Percentiles rank a stretch among this genome's conserved stretches.
These are phyloP conservation scores for Malaclemys terrapin DNA, from an alignment of 2,113 vertebrate genomes.

Conservation along the genomic window DNA sequence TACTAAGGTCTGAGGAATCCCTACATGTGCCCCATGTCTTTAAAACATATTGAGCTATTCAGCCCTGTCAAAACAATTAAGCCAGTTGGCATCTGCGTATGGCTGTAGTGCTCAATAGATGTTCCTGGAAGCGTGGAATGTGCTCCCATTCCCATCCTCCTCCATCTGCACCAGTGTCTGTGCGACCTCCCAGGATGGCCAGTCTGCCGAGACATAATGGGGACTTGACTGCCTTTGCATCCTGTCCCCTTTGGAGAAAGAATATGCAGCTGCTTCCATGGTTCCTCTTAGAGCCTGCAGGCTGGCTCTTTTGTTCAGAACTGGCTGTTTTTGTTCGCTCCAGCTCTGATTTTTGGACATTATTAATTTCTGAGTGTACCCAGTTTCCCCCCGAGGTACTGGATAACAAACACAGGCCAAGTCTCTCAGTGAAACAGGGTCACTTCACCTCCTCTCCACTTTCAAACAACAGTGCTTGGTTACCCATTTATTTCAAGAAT, in stretches of 20 bases:
- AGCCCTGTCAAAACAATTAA: neutral
- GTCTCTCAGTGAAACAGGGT: neutral
- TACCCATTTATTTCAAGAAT: neutral
- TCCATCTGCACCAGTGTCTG: neutral
- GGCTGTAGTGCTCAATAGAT: neutral
- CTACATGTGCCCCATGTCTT: slow-evolving; percentile 9
- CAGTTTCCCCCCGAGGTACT: neutral
- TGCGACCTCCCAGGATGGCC: neutral
- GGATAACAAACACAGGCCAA: neutral
- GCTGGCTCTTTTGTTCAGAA: neutral
- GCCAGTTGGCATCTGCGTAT: neutral
- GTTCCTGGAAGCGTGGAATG: fast-evolving
- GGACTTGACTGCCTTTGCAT: fast-evolving
- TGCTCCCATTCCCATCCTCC: neutral
- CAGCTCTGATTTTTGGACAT: neutral
- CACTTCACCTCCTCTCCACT: neutral
- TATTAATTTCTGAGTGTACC: neutral
- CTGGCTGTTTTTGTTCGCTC: neutral
- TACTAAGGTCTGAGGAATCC: neutral
- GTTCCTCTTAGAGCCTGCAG: neutral
- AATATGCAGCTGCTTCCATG: neutral
- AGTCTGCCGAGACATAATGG: neutral
- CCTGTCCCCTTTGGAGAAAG: fast-evolving
- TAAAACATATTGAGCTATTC: neutral
- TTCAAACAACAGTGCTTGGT: neutral